Base-by-base conservation (phyloP, 2,888 invertebrate genomes). In the Cheilosia impressa region DNA sequence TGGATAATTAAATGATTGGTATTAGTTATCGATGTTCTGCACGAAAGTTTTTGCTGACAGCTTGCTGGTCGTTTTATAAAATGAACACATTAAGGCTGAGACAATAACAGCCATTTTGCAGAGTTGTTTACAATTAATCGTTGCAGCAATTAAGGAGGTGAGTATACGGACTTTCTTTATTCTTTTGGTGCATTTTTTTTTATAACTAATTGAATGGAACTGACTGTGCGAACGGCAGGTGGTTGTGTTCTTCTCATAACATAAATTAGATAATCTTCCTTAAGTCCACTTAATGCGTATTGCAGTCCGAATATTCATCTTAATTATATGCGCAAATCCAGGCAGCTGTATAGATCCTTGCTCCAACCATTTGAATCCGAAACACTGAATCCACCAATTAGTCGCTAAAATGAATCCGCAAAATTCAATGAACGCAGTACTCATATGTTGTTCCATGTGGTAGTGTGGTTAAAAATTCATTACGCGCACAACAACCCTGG, bases 381-480 rank as follows among this genome's bases (percentile, higher is more conserved):
- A 62, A 22, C 63, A 45, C 45, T 62, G 62, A 69, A 22, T 19
- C 3, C 60, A 34, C 15, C 10, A 60, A 66, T 66, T 76, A 58
- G 76, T 66, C 41, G 41, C 52, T 24, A 62, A 68, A 62, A 62
- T 69, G 19, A 68, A 58, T 73, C 38, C 22, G 38, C 31, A 45
- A 17, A 38, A 13, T 19, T 45, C 60, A 22, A 13, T 53, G 34
- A 55, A 19, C 45, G 27, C 45, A 19, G 34, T 10, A 24, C 53
- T 58, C 10, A 2, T 27, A 34, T 41, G 47, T 53, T 60, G 45
- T 38, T 41, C 27, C 71, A 71, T 71, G 71, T 53, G 60, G 52
- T 58, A 4, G 19, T 55, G 73, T 24, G 58, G 68, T 73, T 73
- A 78, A 83, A 83, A 83, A 78, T 73, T 78, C 47, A 83, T 78